Base-by-base conservation (phyloP, 2,888 invertebrate species). In the Iselma pallidipennis region DNA sequence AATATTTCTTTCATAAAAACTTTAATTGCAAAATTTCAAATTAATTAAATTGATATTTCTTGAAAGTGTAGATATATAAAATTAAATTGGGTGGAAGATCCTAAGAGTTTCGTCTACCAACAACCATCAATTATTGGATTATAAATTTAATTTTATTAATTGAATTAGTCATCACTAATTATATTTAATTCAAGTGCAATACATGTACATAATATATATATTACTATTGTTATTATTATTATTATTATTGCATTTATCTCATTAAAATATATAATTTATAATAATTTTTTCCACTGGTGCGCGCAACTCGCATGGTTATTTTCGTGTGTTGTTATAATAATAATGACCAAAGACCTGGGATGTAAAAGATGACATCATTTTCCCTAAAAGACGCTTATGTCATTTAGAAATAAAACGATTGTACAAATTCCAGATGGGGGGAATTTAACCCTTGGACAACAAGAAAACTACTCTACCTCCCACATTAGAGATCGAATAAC, bases 351-450 rank as follows among this genome's bases (percentile, higher is more conserved):
- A 65, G 63, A 57, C 56, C 63, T 33, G 58, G 45, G 45, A 45
- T 45, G 45, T 21, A 4, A 45, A 52, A 58, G 52, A 61, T 68
- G 68, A 68, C 63, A 68, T 68, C 68, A 68, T 59, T 21, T 63
- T 61, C 59, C 66, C 58, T 57, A 66, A 68, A 68, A 66, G 63
- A 53, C 53, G 66, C 68, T 66, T 65, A 66, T 66, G 65, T 68
- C 68, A 68, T 59, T 52, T 59, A 29, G 45, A 37, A 59, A 59
- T 37, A 45, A 19, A 42, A 42, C 37, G 19, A 37, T 37, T 7
- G 10, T 31, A 31, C 10, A n/a, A n/a, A 12, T 31, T n/a, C n/a
- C n/a, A n/a, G n/a, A n/a, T n/a, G n/a, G 14, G 14, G 29, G 9
- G 56, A 52, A 12, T 56, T 14, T 60, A 53, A 57, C 61, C 61